Base-by-base conservation (phyloP, 2,113 vertebrate genomes). In the Oenanthe melanoleuca region DNA sequence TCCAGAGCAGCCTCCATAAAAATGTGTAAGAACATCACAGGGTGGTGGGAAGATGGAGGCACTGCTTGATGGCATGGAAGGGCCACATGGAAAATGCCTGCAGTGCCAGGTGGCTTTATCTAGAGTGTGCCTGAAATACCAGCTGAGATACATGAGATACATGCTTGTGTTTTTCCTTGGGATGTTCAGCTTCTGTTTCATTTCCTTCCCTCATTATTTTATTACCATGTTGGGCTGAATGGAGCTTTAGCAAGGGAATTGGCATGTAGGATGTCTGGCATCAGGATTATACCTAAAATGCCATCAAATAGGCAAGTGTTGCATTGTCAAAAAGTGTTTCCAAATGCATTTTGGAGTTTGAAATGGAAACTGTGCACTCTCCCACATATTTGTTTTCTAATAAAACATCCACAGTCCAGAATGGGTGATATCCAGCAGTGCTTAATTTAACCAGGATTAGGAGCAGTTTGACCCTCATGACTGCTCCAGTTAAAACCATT, bases 401-500 rank as follows among this genome's bases (percentile, higher is more conserved):
- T 31, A 44, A 83, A 78, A 84, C 57, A 38, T 14, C 3, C 50
- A 17, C 44, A 56, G 33, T 52, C 42, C 67, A 67, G 31, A 70
- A 28, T 56, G 67, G 44, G 40, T 42, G 14, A 31, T 33, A 53
- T 3, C 73, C 65, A 37, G 7, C 38, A 6, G 40, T 31, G 67
- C 64, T 78, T 67, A 16, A 61, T 85, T 84, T 52, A 60, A 38
- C 5, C 18, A 72, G 78, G 69, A 79, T 71, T 64, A 75, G 12
- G 9, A 57, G 49, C 69, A 75, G 18, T 53, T 12, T 64, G 80
- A 47, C 12, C 3, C 23, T 28, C 0, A 0, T 8, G 26, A 45
- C 29, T 14, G 42, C 74, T 88, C 60, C 74, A 18, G 63, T 49
- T 85, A 17, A 50, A 85, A 50, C 45, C 13, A 7, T 19, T 86